A percentile compares a stretch with the other conserved stretches of the same genome.
phyloP scores from a whole-genome alignment of 1,140 invertebrate genomes.

The Stegodyphus mimosarum region DNA sequence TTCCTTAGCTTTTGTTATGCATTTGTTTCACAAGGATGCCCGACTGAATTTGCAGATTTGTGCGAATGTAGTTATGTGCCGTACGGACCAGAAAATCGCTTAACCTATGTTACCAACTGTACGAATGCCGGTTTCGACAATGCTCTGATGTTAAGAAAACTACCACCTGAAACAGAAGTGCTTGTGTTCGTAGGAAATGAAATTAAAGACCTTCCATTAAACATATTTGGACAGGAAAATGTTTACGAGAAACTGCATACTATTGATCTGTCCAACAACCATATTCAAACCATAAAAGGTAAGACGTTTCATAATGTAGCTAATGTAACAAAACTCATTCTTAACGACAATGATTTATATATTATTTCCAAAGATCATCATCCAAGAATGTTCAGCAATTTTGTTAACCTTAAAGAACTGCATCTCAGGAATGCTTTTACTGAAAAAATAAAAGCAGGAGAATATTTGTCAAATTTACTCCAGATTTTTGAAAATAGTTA shows the following conservation, averaged over 20 bases:
- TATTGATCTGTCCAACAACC: constrained; percentile 82
- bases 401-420: constrained; percentile 77
- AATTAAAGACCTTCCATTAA: constrained; percentile 76
- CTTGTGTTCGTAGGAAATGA: constrained; percentile 81
- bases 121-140: constrained; percentile 75
- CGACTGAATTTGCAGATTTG: constrained; percentile 64
- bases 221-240: constrained; percentile 78
- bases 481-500: constrained; percentile 80
- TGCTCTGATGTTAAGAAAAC: constrained; percentile 72
- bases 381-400: constrained; percentile 82
- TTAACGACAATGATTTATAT: constrained; percentile 80
- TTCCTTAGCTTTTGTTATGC: not conserved
- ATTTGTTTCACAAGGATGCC: constrained; percentile 62
- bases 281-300: constrained; percentile 79
- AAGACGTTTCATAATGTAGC: constrained; percentile 82
- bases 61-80: constrained; percentile 65
- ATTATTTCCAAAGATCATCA: constrained; percentile 76
- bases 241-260: constrained; percentile 73
- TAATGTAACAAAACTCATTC: constrained; percentile 77
- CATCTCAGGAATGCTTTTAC: constrained; percentile 83
- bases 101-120: constrained; percentile 78
- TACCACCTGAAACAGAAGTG: constrained; percentile 77
- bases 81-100: constrained; percentile 65
- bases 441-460: constrained; percentile 67
- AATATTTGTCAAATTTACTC: constrained; percentile 71